phyloP scores from a whole-genome alignment of 2,113 vertebrate species.

The Zosterops hypoxanthus region DNA sequence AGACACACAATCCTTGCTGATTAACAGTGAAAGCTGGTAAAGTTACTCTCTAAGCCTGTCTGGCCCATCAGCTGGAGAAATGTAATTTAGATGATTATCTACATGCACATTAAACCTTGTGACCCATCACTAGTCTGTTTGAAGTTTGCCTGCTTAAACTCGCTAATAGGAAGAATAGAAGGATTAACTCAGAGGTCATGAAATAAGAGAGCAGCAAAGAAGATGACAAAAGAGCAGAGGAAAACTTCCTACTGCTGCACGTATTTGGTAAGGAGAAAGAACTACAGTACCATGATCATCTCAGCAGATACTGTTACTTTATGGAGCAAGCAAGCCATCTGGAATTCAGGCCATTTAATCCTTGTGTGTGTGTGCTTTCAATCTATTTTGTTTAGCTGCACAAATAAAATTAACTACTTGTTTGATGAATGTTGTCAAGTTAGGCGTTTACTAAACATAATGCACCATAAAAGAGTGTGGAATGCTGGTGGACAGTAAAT shows the following conservation, averaged over 20 bases:
- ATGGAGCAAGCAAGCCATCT: neutral
- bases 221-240: conserved; percentile 50
- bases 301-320: conserved; percentile 23
- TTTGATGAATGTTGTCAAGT: neutral
- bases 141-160: conserved; percentile 83
- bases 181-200: conserved; percentile 80
- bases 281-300: neutral
- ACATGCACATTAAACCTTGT: conserved; percentile 77
- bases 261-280: conserved; percentile 25
- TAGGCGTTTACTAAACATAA: neutral
- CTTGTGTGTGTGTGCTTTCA: neutral
- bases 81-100: conserved; percentile 88
- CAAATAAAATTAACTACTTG: neutral
- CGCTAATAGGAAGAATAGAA: conserved; percentile 78
- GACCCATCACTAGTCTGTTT: conserved; percentile 80
- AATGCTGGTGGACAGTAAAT: neutral
- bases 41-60: conserved; percentile 77
- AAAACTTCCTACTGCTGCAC: conserved; percentile 37
- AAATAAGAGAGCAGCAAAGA: conserved; percentile 72
- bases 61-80: conserved; percentile 78
- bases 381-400: neutral
- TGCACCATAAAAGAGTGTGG: neutral
- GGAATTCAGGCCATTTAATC: neutral
- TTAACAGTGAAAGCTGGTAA: conserved; percentile 73
- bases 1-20: conserved; percentile 72